Conservation (phyloP, 2,797 vertebrate genomes). For the Oophaga sylvatica region DNA sequence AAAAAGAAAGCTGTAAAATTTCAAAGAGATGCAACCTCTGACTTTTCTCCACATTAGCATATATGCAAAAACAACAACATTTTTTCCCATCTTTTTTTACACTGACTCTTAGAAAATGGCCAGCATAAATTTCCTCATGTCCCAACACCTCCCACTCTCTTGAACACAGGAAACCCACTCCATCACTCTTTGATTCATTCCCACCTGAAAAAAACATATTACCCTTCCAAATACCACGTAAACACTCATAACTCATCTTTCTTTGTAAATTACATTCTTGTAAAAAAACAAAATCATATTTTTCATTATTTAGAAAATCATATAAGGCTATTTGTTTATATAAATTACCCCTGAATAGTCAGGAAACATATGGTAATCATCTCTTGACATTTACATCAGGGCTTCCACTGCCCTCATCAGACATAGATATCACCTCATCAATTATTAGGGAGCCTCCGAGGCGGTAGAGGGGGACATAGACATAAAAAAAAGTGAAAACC, state of each 20-base stretch:
- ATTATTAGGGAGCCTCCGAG: no score
- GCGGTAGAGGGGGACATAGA: no score
- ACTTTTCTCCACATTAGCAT: neutral
- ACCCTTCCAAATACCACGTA: neutral
- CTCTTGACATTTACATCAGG: no score
- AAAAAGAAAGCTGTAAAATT: neutral
- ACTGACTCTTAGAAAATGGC: fast-evolving
- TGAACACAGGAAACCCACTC: no score
- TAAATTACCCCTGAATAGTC: neutral
- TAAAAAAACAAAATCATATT: neutral
- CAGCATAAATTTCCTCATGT: neutral
- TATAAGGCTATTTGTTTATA: neutral
- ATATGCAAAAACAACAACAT: neutral
- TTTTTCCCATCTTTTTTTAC: neutral
- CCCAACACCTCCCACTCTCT: no score
- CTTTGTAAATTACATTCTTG: neutral
- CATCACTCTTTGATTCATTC: no score
- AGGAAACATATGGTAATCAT: neutral
- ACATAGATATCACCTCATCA: no score
- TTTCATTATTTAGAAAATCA: neutral
- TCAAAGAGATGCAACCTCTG: neutral
- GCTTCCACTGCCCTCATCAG: no score
- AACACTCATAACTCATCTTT: neutral
- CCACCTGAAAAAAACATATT: neutral
- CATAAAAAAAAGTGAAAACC: no score